phyloP scores from a whole-genome alignment of 2,113 vertebrate genomes.

The Melanerpes aurifrons region DNA sequence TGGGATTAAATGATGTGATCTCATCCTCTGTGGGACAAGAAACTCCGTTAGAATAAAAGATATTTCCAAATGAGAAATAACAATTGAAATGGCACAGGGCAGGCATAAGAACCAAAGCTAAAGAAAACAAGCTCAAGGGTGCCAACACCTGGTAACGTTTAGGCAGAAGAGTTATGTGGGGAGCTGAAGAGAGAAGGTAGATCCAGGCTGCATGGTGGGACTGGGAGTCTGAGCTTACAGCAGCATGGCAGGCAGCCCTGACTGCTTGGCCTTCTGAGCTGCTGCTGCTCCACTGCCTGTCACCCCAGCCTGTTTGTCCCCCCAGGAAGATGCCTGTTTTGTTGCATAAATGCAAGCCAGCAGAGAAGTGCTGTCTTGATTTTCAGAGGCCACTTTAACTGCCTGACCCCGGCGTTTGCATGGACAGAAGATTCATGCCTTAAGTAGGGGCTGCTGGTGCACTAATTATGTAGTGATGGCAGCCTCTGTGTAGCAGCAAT shows the following conservation, averaged over 20 bases:
- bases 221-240: not conserved
- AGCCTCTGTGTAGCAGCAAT: constrained; percentile 22
- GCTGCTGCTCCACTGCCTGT: not conserved
- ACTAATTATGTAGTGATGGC: constrained; percentile 24
- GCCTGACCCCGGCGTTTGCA: not conserved
- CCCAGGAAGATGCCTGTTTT: not conserved
- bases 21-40: not conserved
- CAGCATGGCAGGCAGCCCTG: not conserved
- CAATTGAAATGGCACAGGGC: not conserved
- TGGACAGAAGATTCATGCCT: not conserved
- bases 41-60: not conserved
- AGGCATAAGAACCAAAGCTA: not conserved
- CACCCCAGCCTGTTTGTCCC: not conserved
- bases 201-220: not conserved
- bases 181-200: too few species aligned
- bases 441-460: not conserved
- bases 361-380: not conserved
- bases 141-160: not conserved
- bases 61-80: not conserved
- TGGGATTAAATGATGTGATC: not conserved
- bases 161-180: not conserved
- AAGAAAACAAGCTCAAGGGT: not conserved
- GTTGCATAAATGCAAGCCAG: not conserved
- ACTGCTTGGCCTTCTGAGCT: not conserved
- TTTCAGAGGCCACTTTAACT: not conserved